Evolutionary conservation across 2,888 invertebrate species (phyloP), one percentile per base, ranked within the genome.

Genomic region (Plagodis dolabraria): DNA sequence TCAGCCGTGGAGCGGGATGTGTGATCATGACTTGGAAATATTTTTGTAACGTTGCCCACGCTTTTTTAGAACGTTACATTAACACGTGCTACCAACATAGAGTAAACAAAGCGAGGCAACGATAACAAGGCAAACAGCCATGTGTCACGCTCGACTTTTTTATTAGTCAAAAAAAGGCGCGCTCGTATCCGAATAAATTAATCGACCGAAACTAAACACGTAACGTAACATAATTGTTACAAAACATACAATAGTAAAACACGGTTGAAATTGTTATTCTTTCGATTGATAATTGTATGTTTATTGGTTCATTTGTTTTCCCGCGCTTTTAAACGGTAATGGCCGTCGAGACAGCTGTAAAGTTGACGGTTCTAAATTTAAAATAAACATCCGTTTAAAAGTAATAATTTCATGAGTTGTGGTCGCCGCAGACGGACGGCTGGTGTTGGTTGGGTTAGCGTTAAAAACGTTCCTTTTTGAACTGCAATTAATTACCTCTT

Each of bases 281-380:
- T 54, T 47, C 38, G 43, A 40, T 55, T 22, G 46, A 47, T 52
- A 50, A 47, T 52, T 53, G 60, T 56, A 49, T 57, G 49, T 61
- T 61, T 53, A 56, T 61, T 56, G 56, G 60, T 61, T 56, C 56
- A 61, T 56, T 82, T 84, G 77, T 56, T 56, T 60, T 56, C 83
- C 82, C 72, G 78, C 68, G 77, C 77, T 79, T 75, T 77, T 78
- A 69, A 71, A 77, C 75, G 57, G 76, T 79, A 85, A 89, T 89
- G 85, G 85, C 83, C 76, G 80, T 75, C 78, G 74, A 52, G 87
- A 84, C 90, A 90, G 89, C 90, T 92, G 92, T 89, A 89, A 87
- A 70, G 78, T 72, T 81, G 86, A 83, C 85, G 81, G 83, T 84
- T 89, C 87, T 85, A 88, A 87, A 90, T 89, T 87, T 86, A 88